Conservation (phyloP, 2,888 invertebrate species). For the Teinopalpus imperialis region DNA sequence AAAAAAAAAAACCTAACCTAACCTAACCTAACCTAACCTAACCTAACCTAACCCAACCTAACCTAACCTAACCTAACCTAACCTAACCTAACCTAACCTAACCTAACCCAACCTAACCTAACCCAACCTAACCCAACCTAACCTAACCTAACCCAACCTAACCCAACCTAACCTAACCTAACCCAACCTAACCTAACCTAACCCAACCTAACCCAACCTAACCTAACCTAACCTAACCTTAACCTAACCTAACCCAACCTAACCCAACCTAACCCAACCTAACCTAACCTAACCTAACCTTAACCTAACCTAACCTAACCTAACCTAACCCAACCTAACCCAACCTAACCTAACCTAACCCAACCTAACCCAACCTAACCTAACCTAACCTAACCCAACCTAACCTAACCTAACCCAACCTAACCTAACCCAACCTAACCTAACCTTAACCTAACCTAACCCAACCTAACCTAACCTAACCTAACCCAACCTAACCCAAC, state of each 20-base stretch:
- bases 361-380: too few species aligned
- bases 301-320: slow-evolving; percentile 35
- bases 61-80: slow-evolving; percentile 29
- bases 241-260: slow-evolving; percentile 35
- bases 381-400: too few species aligned
- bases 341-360: too few species aligned
- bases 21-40: slow-evolving; percentile 24
- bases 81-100: slow-evolving; percentile 32
- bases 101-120: slow-evolving; percentile 34
- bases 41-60: slow-evolving; percentile 26
- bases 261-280: slow-evolving; percentile 32
- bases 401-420: slow-evolving; percentile 29
- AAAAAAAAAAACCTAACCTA: too few species aligned
- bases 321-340: slow-evolving; percentile 30
- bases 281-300: too few species aligned
- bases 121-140: slow-evolving; percentile 33
- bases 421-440: slow-evolving; percentile 30
- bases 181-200: slow-evolving; percentile 32
- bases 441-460: slow-evolving; percentile 32
- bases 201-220: slow-evolving; percentile 31
- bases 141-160: slow-evolving; percentile 29
- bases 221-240: too few species aligned
- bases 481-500: too few species aligned
- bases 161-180: slow-evolving; percentile 30
- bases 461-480: slow-evolving; percentile 18